phyloP scores from a whole-genome alignment of 1,140 invertebrate genomes.

The Drosophila micromelanica region DNA sequence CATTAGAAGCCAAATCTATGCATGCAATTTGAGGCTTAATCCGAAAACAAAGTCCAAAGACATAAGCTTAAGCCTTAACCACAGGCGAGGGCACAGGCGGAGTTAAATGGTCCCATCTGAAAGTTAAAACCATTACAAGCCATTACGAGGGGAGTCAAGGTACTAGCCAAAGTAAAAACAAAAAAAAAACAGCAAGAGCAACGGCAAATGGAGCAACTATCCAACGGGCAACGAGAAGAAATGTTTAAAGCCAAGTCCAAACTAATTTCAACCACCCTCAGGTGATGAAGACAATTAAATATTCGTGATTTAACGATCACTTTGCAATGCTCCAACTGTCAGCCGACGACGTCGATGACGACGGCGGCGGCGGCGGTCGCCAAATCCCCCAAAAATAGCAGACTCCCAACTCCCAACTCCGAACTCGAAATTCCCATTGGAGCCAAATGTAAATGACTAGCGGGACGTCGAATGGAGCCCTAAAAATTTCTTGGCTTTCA shows the following conservation, averaged over 20 bases:
- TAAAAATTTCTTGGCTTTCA: conserved; percentile 71
- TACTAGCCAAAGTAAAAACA: conserved; percentile 13
- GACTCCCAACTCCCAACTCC: conserved; percentile 26
- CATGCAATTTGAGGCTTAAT: conserved; percentile 64
- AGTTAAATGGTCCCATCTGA: conserved; percentile 61
- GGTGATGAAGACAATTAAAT: conserved; percentile 85
- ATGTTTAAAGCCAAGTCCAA: conserved; percentile 77
- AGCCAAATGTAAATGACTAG: conserved; percentile 75
- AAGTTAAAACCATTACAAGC: conserved; percentile 68
- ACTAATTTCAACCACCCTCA: conserved; percentile 83
- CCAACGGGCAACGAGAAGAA: conserved; percentile 55
- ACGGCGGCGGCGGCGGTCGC: conserved; percentile 29
- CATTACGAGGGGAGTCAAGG: conserved; percentile 56
- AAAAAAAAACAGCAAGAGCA: conserved; percentile 20
- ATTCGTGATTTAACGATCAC: conserved; percentile 85
- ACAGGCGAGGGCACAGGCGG: conserved; percentile 27
- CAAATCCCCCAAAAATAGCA: conserved; percentile 16
- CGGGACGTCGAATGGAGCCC: conserved; percentile 66
- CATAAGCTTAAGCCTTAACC: conserved; percentile 10
- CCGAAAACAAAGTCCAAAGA: conserved; percentile 41
- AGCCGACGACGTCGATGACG: conserved; percentile 37
- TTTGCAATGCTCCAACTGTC: conserved; percentile 83
- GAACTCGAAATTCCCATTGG: conserved; percentile 56
- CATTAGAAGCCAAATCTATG: conserved; percentile 76
- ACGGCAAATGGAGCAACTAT: conserved; percentile 37